phyloP scores from a whole-genome alignment of 2,888 invertebrate genomes.

The Catocala fraxini region DNA sequence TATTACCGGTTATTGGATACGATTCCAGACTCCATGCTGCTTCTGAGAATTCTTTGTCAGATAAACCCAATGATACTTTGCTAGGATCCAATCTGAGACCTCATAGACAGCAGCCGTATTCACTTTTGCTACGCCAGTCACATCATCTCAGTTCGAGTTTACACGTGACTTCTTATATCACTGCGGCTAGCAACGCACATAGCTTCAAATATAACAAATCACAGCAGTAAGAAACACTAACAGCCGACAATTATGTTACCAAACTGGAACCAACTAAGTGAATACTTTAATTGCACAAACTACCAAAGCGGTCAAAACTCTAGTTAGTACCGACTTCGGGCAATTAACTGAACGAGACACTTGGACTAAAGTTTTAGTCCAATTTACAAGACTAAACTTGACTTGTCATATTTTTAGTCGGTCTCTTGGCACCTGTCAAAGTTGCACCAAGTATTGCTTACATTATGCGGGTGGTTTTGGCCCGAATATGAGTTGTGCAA shows the following conservation, averaged over 20 bases:
- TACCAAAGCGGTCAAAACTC: constrained; percentile 40
- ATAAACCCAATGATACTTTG: too few species aligned
- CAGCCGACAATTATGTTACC: neutral
- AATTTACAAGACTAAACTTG: constrained; percentile 4
- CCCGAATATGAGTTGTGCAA: too few species aligned
- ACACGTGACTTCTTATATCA: too few species aligned
- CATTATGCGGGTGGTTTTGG: neutral
- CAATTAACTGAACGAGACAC: constrained; percentile 12
- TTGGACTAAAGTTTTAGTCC: constrained; percentile 10
- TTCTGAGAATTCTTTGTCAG: too few species aligned
- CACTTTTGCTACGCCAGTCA: too few species aligned
- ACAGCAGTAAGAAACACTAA: neutral
- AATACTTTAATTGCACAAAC: constrained; percentile 46
- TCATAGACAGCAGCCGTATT: too few species aligned
- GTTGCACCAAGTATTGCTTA: neutral
- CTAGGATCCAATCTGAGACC: too few species aligned
- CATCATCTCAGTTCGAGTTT: too few species aligned
- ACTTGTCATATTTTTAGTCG: constrained; percentile 6
- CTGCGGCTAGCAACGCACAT: too few species aligned
- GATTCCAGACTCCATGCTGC: too few species aligned
- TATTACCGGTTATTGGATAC: too few species aligned
- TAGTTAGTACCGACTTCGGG: constrained; percentile 27
- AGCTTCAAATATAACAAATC: neutral
- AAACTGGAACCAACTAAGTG: constrained; percentile 23
- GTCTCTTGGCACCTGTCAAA: neutral